Conservation (phyloP, 2,113 vertebrate species). For the Junco hyemalis region DNA sequence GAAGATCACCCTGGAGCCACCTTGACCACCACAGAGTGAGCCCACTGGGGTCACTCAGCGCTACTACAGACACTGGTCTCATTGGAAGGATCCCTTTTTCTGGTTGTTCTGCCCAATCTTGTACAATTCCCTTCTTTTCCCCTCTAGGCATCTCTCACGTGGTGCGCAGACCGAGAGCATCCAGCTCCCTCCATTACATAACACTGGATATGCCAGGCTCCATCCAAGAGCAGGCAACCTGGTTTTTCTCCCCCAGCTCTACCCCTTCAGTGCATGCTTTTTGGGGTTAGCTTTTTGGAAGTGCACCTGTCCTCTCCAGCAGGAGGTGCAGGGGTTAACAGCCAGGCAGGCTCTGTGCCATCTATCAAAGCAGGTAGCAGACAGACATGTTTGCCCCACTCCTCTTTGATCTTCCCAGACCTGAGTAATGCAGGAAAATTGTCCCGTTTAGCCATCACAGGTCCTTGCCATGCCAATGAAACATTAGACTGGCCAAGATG, state of each 20-base stretch:
- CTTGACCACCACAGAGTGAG: not conserved
- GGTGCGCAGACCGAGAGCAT: not conserved
- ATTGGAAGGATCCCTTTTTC: not conserved
- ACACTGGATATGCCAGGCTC: not conserved
- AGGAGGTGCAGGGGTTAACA: conserved; percentile 58
- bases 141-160: not conserved
- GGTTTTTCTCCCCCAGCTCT: not conserved
- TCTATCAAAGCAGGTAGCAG: conserved; percentile 49
- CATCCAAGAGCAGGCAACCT: not conserved
- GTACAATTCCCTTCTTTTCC: not conserved
- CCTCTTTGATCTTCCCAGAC: conserved; percentile 55
- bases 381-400: not conserved
- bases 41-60: not conserved
- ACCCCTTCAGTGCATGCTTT: not conserved
- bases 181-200: not conserved
- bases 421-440: not conserved
- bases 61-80: not conserved
- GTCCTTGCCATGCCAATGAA: not conserved
- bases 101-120: not conserved
- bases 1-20: not conserved
- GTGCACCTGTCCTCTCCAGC: not conserved
- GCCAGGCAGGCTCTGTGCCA: not conserved
- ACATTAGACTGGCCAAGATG: not conserved
- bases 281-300: not conserved
- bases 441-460: not conserved